Conservation (phyloP, 2,797 vertebrate species). For the Mus spretus region DNA sequence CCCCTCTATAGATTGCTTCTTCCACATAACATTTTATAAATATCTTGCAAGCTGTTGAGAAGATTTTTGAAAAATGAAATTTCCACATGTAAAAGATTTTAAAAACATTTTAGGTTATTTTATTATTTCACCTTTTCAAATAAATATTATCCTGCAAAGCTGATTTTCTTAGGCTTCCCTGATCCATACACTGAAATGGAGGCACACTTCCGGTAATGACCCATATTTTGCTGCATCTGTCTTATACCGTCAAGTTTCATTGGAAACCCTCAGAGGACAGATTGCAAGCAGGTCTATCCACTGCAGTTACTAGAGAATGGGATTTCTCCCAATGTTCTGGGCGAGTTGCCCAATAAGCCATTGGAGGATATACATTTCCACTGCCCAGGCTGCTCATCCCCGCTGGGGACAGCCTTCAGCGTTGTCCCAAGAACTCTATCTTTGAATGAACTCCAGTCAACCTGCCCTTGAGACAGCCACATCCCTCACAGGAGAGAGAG, state of each 20-base stretch:
- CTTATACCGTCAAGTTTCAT: not conserved
- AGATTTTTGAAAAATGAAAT: conserved; percentile 10
- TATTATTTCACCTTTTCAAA: conserved; percentile 43
- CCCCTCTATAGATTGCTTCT: not conserved
- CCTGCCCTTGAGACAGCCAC: not conserved
- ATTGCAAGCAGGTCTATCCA: not conserved
- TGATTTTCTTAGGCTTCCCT: not conserved
- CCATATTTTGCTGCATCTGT: conserved; percentile 16
- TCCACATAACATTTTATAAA: conserved; percentile 26
- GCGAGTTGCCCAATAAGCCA: not conserved
- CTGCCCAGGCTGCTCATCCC: not conserved
- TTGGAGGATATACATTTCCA: not conserved
- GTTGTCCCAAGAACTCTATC: not conserved
- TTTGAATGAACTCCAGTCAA: not conserved
- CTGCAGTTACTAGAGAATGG: not conserved
- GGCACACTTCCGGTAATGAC: not conserved
- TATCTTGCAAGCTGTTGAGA: not conserved
- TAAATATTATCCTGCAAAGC: not conserved
- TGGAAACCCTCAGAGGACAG: not conserved
- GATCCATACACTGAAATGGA: not conserved
- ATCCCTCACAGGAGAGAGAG: not conserved
- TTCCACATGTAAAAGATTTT: not conserved
- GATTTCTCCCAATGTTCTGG: not conserved
- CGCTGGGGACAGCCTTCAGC: not conserved
- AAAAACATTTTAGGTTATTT: conserved; percentile 28